Base-by-base conservation (phyloP, 2,113 vertebrate genomes). In the Panthera leo region DNA sequence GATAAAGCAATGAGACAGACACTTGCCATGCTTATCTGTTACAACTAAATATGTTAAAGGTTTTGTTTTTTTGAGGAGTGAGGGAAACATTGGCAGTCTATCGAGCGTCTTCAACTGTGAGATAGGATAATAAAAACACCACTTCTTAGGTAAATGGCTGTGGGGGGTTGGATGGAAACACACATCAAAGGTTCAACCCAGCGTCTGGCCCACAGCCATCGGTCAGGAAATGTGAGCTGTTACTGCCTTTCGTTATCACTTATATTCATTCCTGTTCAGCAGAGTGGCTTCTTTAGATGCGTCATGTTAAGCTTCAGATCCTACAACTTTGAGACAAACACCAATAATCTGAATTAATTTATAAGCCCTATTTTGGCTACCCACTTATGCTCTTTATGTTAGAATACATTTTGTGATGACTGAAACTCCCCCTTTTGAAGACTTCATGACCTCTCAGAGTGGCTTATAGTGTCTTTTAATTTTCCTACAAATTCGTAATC, bases 1-100 rank as follows among this genome's bases (percentile, higher is more conserved):
- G n/a, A 97, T 3, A 85, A 91, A 94, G n/a, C 65, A 68, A 45
- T 92, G 94, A 76, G 12, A n/a, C 10, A 53, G 48, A 51, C 34
- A 67, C 63, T 89, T 67, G 71, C n/a, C 86, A 67, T 86, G 71
- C 67, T 88, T 83, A 36, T 75, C 95, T 96, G 93, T 97, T 80
- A 89, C 70, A 80, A 36, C 29, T 36, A 70, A 63, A 34, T 51
- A 25, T 42, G 80, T 93, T 67, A 89, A 67, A 94, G 18, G 4
- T 76, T 94, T 95, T 70, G 29, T 87, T 88, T 70, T 88, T 87
- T 67, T 96, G 63, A 86, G n/a, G 34, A 39, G 16, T 58, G 27
- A 94, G 23, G 61, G 91, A 93, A 76, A 39, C 5, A 2, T 13
- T 58, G 79, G n/a, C 21, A 39, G 2, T n/a, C 34, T 14, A 79